Evolutionary conservation across 1,140 invertebrate species (phyloP), one percentile per base, ranked within the genome.

Genomic region (Diabrotica virgifera): DNA sequence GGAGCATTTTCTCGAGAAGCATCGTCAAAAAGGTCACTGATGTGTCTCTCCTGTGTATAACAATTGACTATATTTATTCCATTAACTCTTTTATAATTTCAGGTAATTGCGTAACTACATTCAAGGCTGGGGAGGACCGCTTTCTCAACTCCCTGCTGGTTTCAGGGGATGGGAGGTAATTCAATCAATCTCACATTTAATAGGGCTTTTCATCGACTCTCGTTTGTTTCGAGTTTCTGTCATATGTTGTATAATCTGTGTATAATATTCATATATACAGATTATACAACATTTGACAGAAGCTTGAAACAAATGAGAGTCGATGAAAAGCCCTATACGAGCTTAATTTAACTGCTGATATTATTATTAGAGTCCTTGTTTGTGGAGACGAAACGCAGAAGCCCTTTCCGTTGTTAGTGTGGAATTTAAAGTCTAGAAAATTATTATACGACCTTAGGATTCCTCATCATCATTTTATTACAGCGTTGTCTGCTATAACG

Each of bases 341-440:
- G 24, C 24, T 4, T 24, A 24, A 24, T 24, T 24, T 24, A 24
- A 24, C 24, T 24, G 24, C 24, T 4, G 24, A 24, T 62, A 38
- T 10, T 65, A 60, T 55, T 76, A 78, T 6, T 78, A 91, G 86
- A 74, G 86, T 94, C 36, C 83, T 94, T 63, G 93, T 95, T 6
- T 95, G 93, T 77, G 93, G 93, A 5, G 93, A 95, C 78, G 93
- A 94, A 81, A 94, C 92, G 0, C 92, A 94, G 79, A 94, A 94
- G 78, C 92, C 92, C 6, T 95, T 93, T 77, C 92, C 93, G 0
- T 81, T 95, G 65, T 84, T 95, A 9, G 92, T 94, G 6, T 95
- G 93, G 93, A 91, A 93, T 74, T 80, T 95, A 59, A 85, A 89
- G 36, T 91, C 90, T 14, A 82, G 90, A 13, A 94, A 94, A 78